Evolutionary conservation across 2,888 invertebrate species (phyloP), one percentile per base, ranked within the genome.

Genomic region (Drosophila sordidula): DNA sequence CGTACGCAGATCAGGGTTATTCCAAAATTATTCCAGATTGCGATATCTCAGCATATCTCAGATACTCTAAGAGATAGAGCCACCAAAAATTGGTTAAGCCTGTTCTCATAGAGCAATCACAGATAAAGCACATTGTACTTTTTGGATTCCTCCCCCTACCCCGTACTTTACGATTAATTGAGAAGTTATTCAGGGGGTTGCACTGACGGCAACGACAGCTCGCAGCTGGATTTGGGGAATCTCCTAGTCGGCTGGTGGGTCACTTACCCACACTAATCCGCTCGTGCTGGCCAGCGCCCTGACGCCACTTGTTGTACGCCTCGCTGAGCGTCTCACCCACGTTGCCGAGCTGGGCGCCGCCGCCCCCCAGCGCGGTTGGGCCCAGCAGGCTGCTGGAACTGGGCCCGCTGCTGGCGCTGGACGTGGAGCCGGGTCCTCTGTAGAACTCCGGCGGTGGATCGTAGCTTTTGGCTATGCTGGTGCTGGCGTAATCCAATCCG

Each of bases 361-460:
- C 51, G 1, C 22, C 11, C 6, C 25, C 39, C 8, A 29, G 9
- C 0, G 29, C 29, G 29, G 42, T 26, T 6, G 67, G 44, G n/a
- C 54, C 52, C 3, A 46, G 12, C 12, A 34, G 55, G 46, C 44
- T 32, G 22, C 29, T 36, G 8, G 58, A 8, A 6, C 34, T 42
- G n/a, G 63, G 34, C 4, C 16, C 12, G 42, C 75, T 5, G 4
- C 41, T 41, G 29, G 58, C 34, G 29, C 52, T 25, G 1, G 59
- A 22, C 0, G 32, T 68, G 51, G 87, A 82, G 12, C 81, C 89
- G 3, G 89, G 79, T 18, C 89, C 90, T 67, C 89, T 79, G 29
- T 91, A 91, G 75, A 87, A 90, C 46, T 91, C 91, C 52, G 90
- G 86, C 6, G 90, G 89, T 1, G 91, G 90, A 74, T 91, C 90